Evolutionary conservation across 2,797 vertebrate species (phyloP).

Genomic region (Arnoldichthys spilopterus): DNA sequence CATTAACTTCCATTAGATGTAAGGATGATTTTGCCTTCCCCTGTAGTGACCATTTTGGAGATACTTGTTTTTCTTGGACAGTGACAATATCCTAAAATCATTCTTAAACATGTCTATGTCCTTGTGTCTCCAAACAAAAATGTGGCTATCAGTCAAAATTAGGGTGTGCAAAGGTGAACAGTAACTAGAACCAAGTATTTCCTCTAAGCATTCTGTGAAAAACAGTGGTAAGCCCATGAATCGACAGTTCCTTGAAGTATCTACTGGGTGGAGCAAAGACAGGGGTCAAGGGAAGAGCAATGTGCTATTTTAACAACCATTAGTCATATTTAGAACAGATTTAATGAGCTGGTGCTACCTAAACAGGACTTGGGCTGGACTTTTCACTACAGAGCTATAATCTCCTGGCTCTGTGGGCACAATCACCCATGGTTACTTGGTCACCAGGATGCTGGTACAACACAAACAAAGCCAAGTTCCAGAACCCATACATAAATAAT

Average conservation of each 20-base stretch:
- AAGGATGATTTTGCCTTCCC: too few species aligned
- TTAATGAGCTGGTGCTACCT: conserved; percentile 34
- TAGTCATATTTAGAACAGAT: conserved; percentile 35
- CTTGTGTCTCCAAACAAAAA: neutral
- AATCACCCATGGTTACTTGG: conserved; percentile 48
- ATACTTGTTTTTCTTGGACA: too few species aligned
- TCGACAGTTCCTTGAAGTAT: neutral
- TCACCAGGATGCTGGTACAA: conserved; percentile 59
- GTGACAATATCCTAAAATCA: too few species aligned
- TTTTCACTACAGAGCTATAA: conserved; percentile 4
- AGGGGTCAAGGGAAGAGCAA: neutral
- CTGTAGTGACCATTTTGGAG: too few species aligned
- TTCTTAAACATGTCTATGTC: too few species aligned
- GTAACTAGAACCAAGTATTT: neutral
- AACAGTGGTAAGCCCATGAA: neutral
- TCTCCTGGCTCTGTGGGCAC: conserved; percentile 10
- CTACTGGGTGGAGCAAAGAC: neutral
- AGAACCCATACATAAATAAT: conserved; percentile 62
- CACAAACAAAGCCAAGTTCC: conserved; percentile 52
- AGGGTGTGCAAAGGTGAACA: neutral
- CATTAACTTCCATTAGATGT: too few species aligned
- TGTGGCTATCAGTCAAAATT: neutral
- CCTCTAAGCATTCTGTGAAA: neutral
- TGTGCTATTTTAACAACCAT: conserved; percentile 8
- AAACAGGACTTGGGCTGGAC: conserved; percentile 36